These are phyloP conservation scores for Heliconius himera DNA, from an alignment of 1,140 invertebrate genomes.

Conservation along the genomic window DNA sequence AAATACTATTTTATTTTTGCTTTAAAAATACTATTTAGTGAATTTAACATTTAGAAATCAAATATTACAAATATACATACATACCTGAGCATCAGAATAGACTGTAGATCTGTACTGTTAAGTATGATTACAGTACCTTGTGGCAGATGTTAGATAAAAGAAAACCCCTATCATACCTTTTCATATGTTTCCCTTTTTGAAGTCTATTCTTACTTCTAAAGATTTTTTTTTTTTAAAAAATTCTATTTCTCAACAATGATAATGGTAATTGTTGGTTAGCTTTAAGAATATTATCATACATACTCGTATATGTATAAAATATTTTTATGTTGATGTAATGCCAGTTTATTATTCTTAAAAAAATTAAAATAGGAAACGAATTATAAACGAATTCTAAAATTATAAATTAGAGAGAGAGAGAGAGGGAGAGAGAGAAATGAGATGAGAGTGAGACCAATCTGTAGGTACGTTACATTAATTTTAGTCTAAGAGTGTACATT, in stretches of 20 bases:
- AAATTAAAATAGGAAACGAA: too few species aligned
- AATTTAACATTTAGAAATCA: background rate
- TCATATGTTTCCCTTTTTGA: conserved; percentile 25
- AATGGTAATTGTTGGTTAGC: conserved; percentile 21
- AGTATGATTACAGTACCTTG: conserved; percentile 25
- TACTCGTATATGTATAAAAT: too few species aligned
- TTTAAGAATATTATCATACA: background rate
- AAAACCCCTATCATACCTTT: conserved; percentile 26
- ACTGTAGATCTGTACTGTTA: conserved; percentile 9
- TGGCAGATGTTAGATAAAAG: conserved; percentile 36
- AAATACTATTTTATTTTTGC: too few species aligned
- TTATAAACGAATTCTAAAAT: too few species aligned
- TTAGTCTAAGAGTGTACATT: too few species aligned
- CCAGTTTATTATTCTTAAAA: too few species aligned
- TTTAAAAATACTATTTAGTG: background rate
- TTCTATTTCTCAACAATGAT: conserved; percentile 15
- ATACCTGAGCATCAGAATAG: conserved; percentile 2
- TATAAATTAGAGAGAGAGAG: too few species aligned
- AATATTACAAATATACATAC: background rate
- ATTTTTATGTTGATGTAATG: background rate
- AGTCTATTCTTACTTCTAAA: conserved; percentile 8
- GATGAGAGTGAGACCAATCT: too few species aligned
- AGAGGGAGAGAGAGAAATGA: too few species aligned
- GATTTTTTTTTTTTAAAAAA: conserved; percentile 22
- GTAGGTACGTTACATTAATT: too few species aligned